phyloP scores from a whole-genome alignment of 2,113 vertebrate genomes.

The Mirounga angustirostris region DNA sequence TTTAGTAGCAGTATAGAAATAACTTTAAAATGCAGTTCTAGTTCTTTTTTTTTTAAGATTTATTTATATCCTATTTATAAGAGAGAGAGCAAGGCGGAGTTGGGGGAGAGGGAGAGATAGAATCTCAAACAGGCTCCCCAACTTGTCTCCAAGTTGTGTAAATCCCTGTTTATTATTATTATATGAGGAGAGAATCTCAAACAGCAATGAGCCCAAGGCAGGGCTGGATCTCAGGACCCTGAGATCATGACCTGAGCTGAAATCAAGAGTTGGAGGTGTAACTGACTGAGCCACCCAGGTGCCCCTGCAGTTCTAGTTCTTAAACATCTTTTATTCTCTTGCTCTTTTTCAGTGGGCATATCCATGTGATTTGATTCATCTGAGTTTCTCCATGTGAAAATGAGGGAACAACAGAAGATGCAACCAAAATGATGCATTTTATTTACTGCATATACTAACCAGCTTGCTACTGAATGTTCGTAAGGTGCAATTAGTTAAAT shows the following conservation, averaged over 20 bases:
- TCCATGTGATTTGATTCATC: constrained; percentile 20
- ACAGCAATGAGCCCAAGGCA: not conserved
- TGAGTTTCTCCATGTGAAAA: not conserved
- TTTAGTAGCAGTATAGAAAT: constrained; percentile 20
- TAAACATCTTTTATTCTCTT: not conserved
- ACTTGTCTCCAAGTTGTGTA: no score
- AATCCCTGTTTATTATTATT: no score
- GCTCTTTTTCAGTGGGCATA: not conserved
- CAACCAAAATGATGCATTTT: not conserved
- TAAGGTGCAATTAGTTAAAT: not conserved
- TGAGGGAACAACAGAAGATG: not conserved
- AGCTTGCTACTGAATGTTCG: not conserved
- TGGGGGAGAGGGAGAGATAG: not conserved
- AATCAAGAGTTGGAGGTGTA: not conserved
- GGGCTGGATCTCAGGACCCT: not conserved
- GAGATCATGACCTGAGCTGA: not conserved
- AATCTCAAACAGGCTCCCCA: not conserved
- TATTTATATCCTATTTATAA: not conserved
- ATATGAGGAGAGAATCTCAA: no score
- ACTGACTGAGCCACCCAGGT: not conserved
- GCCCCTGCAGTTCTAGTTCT: not conserved
- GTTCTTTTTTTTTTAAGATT: not conserved
- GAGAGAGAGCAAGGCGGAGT: no score
- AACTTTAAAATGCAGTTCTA: not conserved
- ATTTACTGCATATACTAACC: not conserved